Percentiles rank a stretch among this genome's conserved stretches.
Conservation (phyloP, 30 jellyfish, hydroid and myxozoan genomes). For the Calvadosia cruxmelitensis region DNA sequence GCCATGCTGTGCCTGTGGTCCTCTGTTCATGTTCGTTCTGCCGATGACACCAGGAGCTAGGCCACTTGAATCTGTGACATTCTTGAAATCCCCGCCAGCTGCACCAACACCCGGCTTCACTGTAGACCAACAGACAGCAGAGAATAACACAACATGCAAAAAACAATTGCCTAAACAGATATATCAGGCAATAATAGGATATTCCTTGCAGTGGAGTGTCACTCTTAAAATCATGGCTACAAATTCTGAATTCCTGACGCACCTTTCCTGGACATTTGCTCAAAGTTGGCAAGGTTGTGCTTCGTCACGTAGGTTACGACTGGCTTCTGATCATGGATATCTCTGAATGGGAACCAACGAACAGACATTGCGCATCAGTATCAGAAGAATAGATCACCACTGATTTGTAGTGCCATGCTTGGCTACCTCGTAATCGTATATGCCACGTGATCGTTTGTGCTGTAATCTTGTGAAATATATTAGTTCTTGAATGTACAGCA, state of each 20-base stretch:
- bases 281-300: constrained; percentile 78
- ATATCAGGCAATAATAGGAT: neutral
- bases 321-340: constrained; percentile 71
- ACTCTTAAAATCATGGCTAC: too few relatives aligned
- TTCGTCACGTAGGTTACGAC: constrained; percentile 81
- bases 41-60: constrained; percentile 1
- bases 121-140: neutral
- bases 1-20: neutral
- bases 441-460: too few relatives aligned
- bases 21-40: neutral
- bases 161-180: neutral
- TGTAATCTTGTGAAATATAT: too few relatives aligned
- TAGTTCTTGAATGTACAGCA: too few relatives aligned
- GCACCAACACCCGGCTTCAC: neutral
- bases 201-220: too few relatives aligned
- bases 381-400: too few relatives aligned
- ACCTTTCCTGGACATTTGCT: constrained; percentile 81
- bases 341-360: constrained; percentile 20
- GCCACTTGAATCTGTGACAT: neutral
- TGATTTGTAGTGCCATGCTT: too few relatives aligned
- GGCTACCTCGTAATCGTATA: too few relatives aligned
- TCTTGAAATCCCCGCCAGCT: neutral
- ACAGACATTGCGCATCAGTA: too few relatives aligned
- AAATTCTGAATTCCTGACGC: constrained; percentile 2
- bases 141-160: neutral